A percentile compares a stretch with the other conserved stretches of the same genome.
phyloP scores from a whole-genome alignment of 1,140 invertebrate genomes.

The Drosophila ogumai region DNA sequence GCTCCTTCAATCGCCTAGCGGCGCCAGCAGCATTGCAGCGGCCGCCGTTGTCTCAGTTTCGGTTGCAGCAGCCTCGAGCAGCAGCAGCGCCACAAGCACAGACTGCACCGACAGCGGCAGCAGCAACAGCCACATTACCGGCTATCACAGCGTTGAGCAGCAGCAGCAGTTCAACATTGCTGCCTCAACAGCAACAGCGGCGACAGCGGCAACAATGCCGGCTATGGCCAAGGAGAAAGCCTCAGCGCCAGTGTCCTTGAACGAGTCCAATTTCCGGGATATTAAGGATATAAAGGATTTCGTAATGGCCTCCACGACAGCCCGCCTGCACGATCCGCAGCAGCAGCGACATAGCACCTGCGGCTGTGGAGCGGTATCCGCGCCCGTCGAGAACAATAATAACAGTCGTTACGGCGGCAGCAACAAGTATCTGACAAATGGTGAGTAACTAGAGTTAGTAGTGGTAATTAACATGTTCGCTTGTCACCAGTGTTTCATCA shows the following conservation, averaged over 20 bases:
- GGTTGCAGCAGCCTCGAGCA: slow-evolving; percentile 53
- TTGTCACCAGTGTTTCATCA: not conserved
- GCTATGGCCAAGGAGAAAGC: slow-evolving; percentile 84
- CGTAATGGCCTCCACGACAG: slow-evolving; percentile 54
- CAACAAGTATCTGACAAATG: slow-evolving; percentile 73
- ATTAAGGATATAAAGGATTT: slow-evolving; percentile 62
- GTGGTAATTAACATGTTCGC: not conserved
- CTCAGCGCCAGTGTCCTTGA: slow-evolving; percentile 74
- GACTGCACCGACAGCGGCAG: slow-evolving; percentile 24
- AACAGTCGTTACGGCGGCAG: slow-evolving; percentile 54
- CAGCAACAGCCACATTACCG: slow-evolving; percentile 10
- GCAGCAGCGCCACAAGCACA: slow-evolving; percentile 24
- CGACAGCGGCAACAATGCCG: slow-evolving; percentile 76
- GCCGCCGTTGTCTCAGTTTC: slow-evolving; percentile 52
- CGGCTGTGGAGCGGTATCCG: slow-evolving; percentile 61
- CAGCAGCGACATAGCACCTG: slow-evolving; percentile 59
- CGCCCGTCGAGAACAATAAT: slow-evolving; percentile 52
- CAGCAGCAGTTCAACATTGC: slow-evolving; percentile 55
- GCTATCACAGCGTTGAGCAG: slow-evolving; percentile 31
- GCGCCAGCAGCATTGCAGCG: slow-evolving; percentile 58
- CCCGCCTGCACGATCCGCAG: slow-evolving; percentile 49
- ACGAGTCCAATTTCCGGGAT: slow-evolving; percentile 70
- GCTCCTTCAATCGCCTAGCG: slow-evolving; percentile 57
- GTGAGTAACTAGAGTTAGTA: slow-evolving; percentile 34
- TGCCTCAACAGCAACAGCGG: slow-evolving; percentile 36